A percentile compares a stretch with the other conserved stretches of the same genome.
These are phyloP conservation scores for Schizothorax lantsangensis DNA, from an alignment of 2,797 vertebrate species.

Conservation along the genomic window DNA sequence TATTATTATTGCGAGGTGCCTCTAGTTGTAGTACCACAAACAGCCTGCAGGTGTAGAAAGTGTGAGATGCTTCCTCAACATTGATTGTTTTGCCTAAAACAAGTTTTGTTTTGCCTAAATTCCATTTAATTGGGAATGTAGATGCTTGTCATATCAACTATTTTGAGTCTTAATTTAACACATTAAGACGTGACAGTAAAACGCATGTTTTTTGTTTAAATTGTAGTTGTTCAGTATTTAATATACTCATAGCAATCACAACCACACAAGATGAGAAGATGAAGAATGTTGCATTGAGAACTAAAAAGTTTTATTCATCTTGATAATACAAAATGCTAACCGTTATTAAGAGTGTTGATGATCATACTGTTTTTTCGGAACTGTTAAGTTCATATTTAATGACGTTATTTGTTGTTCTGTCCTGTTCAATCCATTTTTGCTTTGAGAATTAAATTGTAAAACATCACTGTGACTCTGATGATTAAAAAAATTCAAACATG, in stretches of 20 bases:
- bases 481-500: not conserved
- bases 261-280: not conserved
- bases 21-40: constrained; percentile 11
- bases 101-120: not conserved
- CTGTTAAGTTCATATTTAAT: not conserved
- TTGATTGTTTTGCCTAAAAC: not conserved
- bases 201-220: constrained; percentile 16
- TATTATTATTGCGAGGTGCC: not conserved
- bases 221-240: not conserved
- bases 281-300: not conserved
- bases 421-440: constrained; percentile 14
- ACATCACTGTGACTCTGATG: not conserved
- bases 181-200: not conserved
- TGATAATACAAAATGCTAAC: not conserved
- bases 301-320: not conserved
- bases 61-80: not conserved
- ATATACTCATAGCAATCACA: not conserved
- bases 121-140: constrained; percentile 3
- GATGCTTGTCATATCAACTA: not conserved
- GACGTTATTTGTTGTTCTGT: constrained; percentile 17
- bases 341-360: not conserved
- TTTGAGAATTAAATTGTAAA: constrained; percentile 34
- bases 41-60: constrained; percentile 5
- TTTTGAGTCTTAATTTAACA: not conserved
- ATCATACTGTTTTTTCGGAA: not conserved